Evolutionary conservation across 2,113 vertebrate species (phyloP), one percentile per base, ranked within the genome.

Genomic region (Oncorhynchus nerka): DNA sequence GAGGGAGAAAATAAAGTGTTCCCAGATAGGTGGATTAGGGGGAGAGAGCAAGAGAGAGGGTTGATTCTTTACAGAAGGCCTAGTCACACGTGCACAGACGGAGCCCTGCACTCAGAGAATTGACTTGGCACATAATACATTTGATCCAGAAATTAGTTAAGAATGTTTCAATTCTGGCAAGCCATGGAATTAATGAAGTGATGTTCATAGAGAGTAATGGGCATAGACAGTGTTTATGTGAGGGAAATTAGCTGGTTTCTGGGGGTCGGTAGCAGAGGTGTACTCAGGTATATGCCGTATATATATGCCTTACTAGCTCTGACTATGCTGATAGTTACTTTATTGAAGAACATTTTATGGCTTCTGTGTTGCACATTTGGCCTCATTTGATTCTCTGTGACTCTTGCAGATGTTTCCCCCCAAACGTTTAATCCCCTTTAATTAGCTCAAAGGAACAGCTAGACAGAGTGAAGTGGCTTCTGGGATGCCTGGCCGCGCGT

Each of bases 1-100:
- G 22, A 24, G 24, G 22, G 15, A 22, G 2, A 48, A 15, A 48
- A 74, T 9, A 6, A 39, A 74, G 34, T 57, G 13, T 20, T 57
- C 20, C 19, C 55, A 45, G 9, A 45, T 11, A 20, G 62, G 22
- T 13, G 73, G 62, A 45, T 64, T 16, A 30, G n/a, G 4, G 13
- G 9, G 45, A 61, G 39, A 45, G 39, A 45, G 9, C 57, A 34
- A 74, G 61, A 26, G 61, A 24, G 61, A 24, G 61, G 26, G 22
- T 28, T 67, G 65, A 67, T 16, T 15, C 55, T 19, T 57, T 20
- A 19, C 55, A 39, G 32, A 61, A 66, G 15, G 26, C 61, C 55
- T 49, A 80, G 26, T 68, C 74, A 39, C 55, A 39, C 51, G 22
- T 13, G 16, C 69, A 71, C 22, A 71, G 20, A 72, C 26, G n/a